Percentiles rank a stretch among this genome's conserved stretches.
These are phyloP conservation scores for Penaeus indicus DNA, from an alignment of 1,140 invertebrate species.

Conservation along the genomic window DNA sequence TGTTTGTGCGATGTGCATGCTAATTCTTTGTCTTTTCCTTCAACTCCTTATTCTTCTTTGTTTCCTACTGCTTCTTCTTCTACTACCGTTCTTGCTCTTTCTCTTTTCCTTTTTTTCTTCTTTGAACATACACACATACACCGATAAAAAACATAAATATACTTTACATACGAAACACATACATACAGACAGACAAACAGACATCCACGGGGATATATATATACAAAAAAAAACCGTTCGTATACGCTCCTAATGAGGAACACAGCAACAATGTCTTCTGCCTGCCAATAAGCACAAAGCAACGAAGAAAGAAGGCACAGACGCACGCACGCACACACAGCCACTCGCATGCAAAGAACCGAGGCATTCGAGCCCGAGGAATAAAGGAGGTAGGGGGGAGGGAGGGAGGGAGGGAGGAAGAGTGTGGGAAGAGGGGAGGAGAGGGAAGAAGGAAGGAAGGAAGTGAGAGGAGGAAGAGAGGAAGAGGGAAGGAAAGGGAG, in stretches of 20 bases:
- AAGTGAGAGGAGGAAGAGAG: background rate
- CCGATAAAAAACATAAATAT: background rate
- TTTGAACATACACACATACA: background rate
- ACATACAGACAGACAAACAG: background rate
- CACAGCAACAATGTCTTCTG: no score
- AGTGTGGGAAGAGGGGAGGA: background rate
- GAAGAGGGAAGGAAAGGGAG: background rate
- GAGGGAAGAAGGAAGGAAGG: background rate
- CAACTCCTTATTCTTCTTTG: background rate
- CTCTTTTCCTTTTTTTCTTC: background rate
- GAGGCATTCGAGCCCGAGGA: no score
- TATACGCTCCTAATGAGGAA: no score
- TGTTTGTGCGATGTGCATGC: background rate
- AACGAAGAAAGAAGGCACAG: no score
- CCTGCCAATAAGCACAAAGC: no score
- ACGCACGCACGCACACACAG: no score
- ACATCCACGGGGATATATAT: background rate
- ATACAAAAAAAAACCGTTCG: background rate
- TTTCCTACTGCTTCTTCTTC: no score
- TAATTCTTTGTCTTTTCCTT: background rate
- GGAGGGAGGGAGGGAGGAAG: background rate
- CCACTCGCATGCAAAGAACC: no score
- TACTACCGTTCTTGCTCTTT: no score
- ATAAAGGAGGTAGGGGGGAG: background rate
- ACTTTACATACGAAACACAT: slow-evolving; percentile 13